Percentiles rank a stretch among this genome's conserved stretches.
Evolutionary conservation across 2,113 vertebrate species (phyloP).

Genomic region (Capricornis sumatraensis): DNA sequence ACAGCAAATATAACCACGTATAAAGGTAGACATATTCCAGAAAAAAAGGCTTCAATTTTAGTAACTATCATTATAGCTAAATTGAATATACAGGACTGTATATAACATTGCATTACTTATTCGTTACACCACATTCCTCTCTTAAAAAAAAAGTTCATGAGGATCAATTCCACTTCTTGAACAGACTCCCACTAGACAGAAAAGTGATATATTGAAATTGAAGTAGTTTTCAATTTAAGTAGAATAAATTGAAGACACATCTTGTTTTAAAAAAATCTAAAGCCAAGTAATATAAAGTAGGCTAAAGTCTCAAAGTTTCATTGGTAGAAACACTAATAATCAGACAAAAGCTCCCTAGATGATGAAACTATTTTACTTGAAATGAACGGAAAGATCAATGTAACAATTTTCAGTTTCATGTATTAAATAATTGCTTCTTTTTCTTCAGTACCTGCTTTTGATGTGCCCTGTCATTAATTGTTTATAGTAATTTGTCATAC

Average conservation of each 20-base stretch:
- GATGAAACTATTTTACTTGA: slow-evolving; percentile 64
- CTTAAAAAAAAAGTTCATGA: slow-evolving; percentile 48
- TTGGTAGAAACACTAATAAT: slow-evolving; percentile 51
- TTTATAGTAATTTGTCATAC: slow-evolving; percentile 30
- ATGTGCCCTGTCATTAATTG: slow-evolving; percentile 51
- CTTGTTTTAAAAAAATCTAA: slow-evolving; percentile 53
- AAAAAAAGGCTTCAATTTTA: slow-evolving; percentile 43
- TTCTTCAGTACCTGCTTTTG: slow-evolving; percentile 45
- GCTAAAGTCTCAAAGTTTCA: slow-evolving; percentile 59
- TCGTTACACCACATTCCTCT: slow-evolving; percentile 53
- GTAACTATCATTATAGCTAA: slow-evolving; percentile 49
- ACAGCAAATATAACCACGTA: not conserved
- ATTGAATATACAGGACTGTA: slow-evolving; percentile 45
- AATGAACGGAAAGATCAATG: slow-evolving; percentile 58
- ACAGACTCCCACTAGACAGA: slow-evolving; percentile 52
- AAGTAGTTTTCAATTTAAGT: slow-evolving; percentile 70
- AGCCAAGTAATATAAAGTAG: slow-evolving; percentile 52
- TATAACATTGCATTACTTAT: slow-evolving; percentile 59
- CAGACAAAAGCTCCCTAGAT: slow-evolving; percentile 36
- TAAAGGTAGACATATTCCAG: slow-evolving; percentile 32
- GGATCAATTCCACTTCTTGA: slow-evolving; percentile 71
- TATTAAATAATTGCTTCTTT: slow-evolving; percentile 64
- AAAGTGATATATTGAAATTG: slow-evolving; percentile 73
- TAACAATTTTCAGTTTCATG: slow-evolving; percentile 62
- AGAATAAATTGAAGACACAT: slow-evolving; percentile 71